Percentiles rank a stretch among this genome's conserved stretches.
Conservation (phyloP, 2,888 invertebrate genomes). For the Drosophila merina region DNA sequence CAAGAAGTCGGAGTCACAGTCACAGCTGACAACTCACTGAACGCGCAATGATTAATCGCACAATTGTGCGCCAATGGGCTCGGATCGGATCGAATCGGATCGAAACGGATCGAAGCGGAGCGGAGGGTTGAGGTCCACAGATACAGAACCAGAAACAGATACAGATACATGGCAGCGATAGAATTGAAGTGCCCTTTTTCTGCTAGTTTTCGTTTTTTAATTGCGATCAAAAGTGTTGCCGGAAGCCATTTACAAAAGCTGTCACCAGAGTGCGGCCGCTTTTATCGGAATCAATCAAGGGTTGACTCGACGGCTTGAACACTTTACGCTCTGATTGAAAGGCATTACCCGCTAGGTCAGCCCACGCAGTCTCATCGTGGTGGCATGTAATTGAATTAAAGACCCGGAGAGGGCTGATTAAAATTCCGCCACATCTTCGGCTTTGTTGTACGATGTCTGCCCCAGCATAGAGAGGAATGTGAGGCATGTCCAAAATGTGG, state of each 20-base stretch:
- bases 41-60: slow-evolving; percentile 79
- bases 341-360: slow-evolving; percentile 20
- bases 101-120: slow-evolving; percentile 31
- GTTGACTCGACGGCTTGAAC: slow-evolving; percentile 15
- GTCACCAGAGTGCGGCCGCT: slow-evolving; percentile 64
- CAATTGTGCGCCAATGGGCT: slow-evolving; percentile 68
- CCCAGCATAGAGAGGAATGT: slow-evolving; percentile 14
- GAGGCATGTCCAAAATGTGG: slow-evolving; percentile 67
- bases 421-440: slow-evolving; percentile 60
- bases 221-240: slow-evolving; percentile 79
- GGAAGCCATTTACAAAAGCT: slow-evolving; percentile 78
- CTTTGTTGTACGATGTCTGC: slow-evolving; percentile 51
- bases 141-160: slow-evolving; percentile 23
- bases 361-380: slow-evolving; percentile 67
- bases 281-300: slow-evolving; percentile 75
- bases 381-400: slow-evolving; percentile 78
- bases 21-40: slow-evolving; percentile 80
- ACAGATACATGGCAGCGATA: slow-evolving; percentile 54
- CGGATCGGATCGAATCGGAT: slow-evolving; percentile 5
- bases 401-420: slow-evolving; percentile 67
- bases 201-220: slow-evolving; percentile 69
- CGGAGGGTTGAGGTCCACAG: background rate
- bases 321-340: slow-evolving; percentile 73
- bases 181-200: slow-evolving; percentile 60
- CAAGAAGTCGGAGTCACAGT: slow-evolving; percentile 49